phyloP scores from a whole-genome alignment of 2,113 vertebrate genomes.

The Aptenodytes forsteri region DNA sequence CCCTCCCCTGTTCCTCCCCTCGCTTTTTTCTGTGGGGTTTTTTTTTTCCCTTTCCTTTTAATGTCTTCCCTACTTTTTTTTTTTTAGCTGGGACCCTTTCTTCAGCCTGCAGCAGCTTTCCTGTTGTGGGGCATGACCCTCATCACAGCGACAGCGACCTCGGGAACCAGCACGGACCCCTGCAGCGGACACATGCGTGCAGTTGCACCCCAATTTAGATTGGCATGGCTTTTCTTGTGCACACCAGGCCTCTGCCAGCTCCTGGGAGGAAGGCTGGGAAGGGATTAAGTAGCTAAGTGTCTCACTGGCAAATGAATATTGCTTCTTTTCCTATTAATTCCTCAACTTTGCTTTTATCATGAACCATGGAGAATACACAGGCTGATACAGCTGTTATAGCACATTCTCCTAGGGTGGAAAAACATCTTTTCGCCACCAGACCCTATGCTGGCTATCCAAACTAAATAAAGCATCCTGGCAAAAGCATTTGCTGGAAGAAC shows the following conservation, averaged over 20 bases:
- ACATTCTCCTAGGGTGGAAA: background rate
- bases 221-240: background rate
- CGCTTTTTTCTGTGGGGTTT: background rate
- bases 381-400: conserved; percentile 24
- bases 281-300: conserved; percentile 19
- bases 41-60: background rate
- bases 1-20: background rate
- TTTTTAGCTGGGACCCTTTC: background rate
- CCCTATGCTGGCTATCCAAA: conserved; percentile 13
- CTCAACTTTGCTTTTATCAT: background rate
- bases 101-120: background rate
- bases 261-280: background rate
- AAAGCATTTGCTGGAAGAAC: conserved; percentile 22
- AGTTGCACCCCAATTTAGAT: background rate
- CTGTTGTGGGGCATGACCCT: background rate
- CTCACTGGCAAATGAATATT: background rate
- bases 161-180: background rate
- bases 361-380: background rate
- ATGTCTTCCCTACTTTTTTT: background rate
- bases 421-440: conserved; percentile 15
- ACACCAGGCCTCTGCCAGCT: background rate
- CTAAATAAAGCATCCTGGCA: conserved; percentile 42
- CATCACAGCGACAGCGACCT: background rate
- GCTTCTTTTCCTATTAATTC: background rate
- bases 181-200: fast-evolving